These are phyloP conservation scores for Cheilosia soror DNA, from an alignment of 2,888 invertebrate species.

Conservation along the genomic window DNA sequence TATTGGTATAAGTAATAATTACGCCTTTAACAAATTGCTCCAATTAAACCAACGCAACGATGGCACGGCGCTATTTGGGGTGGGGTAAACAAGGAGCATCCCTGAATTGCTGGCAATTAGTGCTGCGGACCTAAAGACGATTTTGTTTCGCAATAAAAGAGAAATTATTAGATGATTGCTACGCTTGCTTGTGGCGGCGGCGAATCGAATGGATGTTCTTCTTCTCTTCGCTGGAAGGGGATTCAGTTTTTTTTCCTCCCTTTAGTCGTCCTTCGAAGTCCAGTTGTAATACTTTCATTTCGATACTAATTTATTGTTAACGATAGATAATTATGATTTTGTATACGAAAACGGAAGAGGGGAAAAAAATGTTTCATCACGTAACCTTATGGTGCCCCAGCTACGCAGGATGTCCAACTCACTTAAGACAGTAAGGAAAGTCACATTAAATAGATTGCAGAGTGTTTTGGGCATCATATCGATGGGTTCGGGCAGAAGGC, in stretches of 20 bases:
- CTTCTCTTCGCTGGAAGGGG: neutral
- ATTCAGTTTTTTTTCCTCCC: neutral
- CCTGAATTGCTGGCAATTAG: conserved; percentile 74
- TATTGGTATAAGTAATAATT: conserved; percentile 75
- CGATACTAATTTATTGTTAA: conserved; percentile 75
- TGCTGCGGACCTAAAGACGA: conserved; percentile 71
- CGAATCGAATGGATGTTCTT: conserved; percentile 22
- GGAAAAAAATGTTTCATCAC: conserved; percentile 38
- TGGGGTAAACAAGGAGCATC: conserved; percentile 40
- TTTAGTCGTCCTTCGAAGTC: conserved; percentile 23
- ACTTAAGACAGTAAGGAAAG: conserved; percentile 58
- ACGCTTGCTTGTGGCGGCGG: conserved; percentile 31
- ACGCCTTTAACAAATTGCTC: conserved; percentile 74
- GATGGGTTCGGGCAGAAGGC: neutral
- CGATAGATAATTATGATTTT: conserved; percentile 75
- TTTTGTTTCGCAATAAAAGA: conserved; percentile 76
- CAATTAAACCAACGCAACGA: conserved; percentile 64
- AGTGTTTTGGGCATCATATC: conserved; percentile 14
- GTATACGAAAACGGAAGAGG: conserved; percentile 22
- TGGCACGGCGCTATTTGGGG: conserved; percentile 31
- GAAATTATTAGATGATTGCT: conserved; percentile 76
- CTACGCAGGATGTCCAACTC: conserved; percentile 37
- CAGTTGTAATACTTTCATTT: conserved; percentile 73
- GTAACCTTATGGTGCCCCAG: conserved; percentile 50
- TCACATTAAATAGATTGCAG: conserved; percentile 65